Base-by-base conservation (phyloP, 2,113 vertebrate genomes). In the Rhinolophus sinicus region DNA sequence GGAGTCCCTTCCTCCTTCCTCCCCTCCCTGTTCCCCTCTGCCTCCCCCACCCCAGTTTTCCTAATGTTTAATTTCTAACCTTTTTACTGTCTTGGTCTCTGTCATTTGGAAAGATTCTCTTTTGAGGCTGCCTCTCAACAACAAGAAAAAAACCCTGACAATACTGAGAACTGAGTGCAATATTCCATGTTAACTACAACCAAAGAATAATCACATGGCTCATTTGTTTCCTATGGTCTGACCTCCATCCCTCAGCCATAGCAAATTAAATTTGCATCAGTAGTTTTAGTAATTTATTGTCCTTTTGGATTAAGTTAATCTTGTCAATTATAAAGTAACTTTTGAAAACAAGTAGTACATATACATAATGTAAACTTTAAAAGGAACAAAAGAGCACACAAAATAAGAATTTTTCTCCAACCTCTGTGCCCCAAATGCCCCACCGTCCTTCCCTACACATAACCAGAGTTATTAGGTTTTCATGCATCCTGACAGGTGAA, bases 301-400 rank as follows among this genome's bases (percentile, higher is more conserved):
- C 82, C 35, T 76, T 92, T 91, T 77, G 58, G 6, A 73, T 88
- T 76, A 90, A 86, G 69, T 97, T 60, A 81, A 28, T 88, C 56
- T 94, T 38, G 1, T 69, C 82, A 92, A 22, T 44, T 88, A 52
- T 62, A 91, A 75, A 87, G 75, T 77, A n/a, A 77, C 62, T 77
- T 83, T 82, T 56, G 64, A 58, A 77, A 84, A 70, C 65, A 56
- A 19, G 56, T 73, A 5, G 58, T 82, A 69, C 21, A 54, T 35
- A 62, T 82, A 2, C 60, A 30, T 67, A n/a, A 38, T 50, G 88
- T 33, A 94, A 38, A 62, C 30, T 84, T 94, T 62, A 77, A 70
- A 56, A 88, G 64, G 54, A 64, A 84, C 30, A 76, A 58, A 81
- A 82, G 38, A 8, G 33, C 64, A 33, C 44, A 80, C 35, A 95